These are phyloP conservation scores for Dipus sagitta DNA, from an alignment of 2,797 vertebrate genomes.

Conservation along the genomic window DNA sequence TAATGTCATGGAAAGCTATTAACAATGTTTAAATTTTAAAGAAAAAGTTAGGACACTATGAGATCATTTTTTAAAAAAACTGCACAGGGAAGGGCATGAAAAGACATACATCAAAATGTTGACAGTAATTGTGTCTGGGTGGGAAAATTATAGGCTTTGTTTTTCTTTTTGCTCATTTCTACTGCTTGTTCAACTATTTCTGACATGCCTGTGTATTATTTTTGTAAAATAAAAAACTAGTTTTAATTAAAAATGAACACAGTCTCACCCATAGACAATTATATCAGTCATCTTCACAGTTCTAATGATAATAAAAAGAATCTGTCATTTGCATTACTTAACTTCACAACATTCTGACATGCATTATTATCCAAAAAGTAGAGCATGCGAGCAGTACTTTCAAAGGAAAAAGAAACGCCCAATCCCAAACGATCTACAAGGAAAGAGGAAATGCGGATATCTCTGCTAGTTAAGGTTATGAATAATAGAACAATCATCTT, in stretches of 20 bases:
- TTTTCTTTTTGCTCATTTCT: slow-evolving; percentile 64
- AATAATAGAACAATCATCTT: slow-evolving; percentile 18
- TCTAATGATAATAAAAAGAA: slow-evolving; percentile 55
- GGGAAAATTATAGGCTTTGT: slow-evolving; percentile 63
- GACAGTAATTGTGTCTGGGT: slow-evolving; percentile 56
- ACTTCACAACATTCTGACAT: slow-evolving; percentile 76
- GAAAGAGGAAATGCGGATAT: not conserved
- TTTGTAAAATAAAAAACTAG: slow-evolving; percentile 65
- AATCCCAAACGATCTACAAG: slow-evolving; percentile 51
- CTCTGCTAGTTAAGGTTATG: slow-evolving; percentile 35
- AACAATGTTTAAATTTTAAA: slow-evolving; percentile 70
- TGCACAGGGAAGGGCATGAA: slow-evolving; percentile 46
- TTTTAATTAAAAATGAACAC: slow-evolving; percentile 74
- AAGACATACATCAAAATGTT: slow-evolving; percentile 61
- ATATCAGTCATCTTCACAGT: slow-evolving; percentile 37
- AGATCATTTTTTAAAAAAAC: slow-evolving; percentile 30
- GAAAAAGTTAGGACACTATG: not conserved
- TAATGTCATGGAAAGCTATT: slow-evolving; percentile 60
- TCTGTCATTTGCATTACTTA: slow-evolving; percentile 33
- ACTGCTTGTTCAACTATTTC: slow-evolving; percentile 44
- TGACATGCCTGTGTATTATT: slow-evolving; percentile 20
- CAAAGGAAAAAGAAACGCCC: slow-evolving; percentile 66
- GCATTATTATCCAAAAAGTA: slow-evolving; percentile 42
- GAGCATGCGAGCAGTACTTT: slow-evolving; percentile 39
- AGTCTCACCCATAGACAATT: slow-evolving; percentile 51